Evolutionary conservation across 64 coral and sea anemone genomes (phyloP), one percentile per base, ranked within the genome.

Genomic region (Orbicella faveolata): DNA sequence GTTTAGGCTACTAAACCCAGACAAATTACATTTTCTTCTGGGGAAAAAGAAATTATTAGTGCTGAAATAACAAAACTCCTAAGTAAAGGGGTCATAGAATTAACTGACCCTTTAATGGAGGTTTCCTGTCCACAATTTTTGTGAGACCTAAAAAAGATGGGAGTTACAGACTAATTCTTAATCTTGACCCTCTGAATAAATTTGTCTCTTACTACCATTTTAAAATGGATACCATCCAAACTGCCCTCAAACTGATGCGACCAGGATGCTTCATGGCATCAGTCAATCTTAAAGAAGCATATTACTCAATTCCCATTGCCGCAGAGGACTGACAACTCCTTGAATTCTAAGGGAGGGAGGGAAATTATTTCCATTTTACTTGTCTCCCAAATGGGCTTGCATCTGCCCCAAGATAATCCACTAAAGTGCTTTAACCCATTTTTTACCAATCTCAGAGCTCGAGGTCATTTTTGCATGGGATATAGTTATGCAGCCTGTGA

Each of bases 391-490:
- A 89, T 76, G 55, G 87, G 12, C 52, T 65, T 73, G 39, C 79
- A 30, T 75, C 78, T 90, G 76, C 89, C 21, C 68, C 89, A 36
- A 90, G 89, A 75, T 54, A 63, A 26, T 90, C 83, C 54, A 84
- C 78, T 4, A 84, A 83, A 90, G 55, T 90, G 69, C 79, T 90
- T 20, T 84, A 90, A 82, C 89, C 79, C n/a, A 30, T 90, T 36
- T 90, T 30, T 75, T 75, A 34, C 89, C 30, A 66, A 83, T 34
- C 79, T 83, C 8, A 57, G 89, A 75, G 37, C 67, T 59, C 53
- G 61, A 51, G 89, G 89, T 6, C 79, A 90, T 35, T 83, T 69
- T 83, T 83, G 89, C 33, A 90, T 90, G 89, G 79, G 89, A 26
- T 57, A 90, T 39, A 90, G 83, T 83, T 80, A 80, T 80, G 78